Base-by-base conservation (phyloP, 2,113 vertebrate genomes). In the Lucifuga dentata region DNA sequence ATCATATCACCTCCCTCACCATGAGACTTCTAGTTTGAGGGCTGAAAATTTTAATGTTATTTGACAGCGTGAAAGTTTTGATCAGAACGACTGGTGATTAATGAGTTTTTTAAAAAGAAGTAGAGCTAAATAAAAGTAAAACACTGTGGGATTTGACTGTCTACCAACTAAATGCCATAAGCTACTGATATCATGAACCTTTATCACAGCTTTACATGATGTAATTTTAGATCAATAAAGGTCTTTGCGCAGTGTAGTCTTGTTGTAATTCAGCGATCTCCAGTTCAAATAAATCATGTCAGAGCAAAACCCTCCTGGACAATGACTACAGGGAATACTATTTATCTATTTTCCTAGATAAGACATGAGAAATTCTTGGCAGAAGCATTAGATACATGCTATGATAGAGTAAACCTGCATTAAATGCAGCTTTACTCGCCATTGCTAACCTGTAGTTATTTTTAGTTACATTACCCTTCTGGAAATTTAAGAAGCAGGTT, bases 31-130 rank as follows among this genome's bases (percentile, higher is more conserved):
- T 40, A 11, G 5, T 48, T 58, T 52, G 57, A 35, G 26, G 48
- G 33, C 3, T 0, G 45, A 48, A 43, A 65, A 76, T 39, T 51
- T 58, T 61, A 56, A 55, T 56, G 49, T 57, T 64, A 49, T 64
- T 40, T 64, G 51, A 36, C 43, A 43, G 44, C 7, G 26, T 36
- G 38, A 36, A 62, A 51, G 36, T 35, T 38, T 17, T 32, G 6
- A 55, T 36, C n/a, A 29, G 49, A n/a, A 26, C 26, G 39, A 53
- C 33, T 40, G 16, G 21, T 36, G 44, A 20, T 46, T 16, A 52
- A 62, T 1, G 20, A 60, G 17, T 19, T n/a, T n/a, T n/a, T n/a
- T n/a, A n/a, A n/a, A 10, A 39, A 66, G 8, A 3, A 5, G 13
- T 16, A 1, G 8, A 17, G 32, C 29, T 51, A 58, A 33, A 49